Evolutionary conservation across 2,888 invertebrate genomes (phyloP).

Genomic region (Netelia melanura): DNA sequence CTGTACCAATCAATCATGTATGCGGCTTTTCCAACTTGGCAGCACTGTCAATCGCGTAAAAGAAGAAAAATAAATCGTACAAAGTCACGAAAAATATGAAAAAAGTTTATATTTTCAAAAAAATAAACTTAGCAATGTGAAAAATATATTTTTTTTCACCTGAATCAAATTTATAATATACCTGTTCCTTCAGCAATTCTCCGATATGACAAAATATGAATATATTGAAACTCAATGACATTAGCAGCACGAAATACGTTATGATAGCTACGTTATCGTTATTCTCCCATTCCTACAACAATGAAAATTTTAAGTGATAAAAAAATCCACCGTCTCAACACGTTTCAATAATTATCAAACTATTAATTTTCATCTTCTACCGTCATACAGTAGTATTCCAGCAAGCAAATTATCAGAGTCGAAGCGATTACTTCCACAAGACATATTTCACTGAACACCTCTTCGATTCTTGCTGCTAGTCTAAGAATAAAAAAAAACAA

Average conservation of each 20-base stretch:
- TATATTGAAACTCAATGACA: constrained; percentile 67
- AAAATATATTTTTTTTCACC: neutral
- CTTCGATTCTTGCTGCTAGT: constrained; percentile 50
- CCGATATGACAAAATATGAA: constrained; percentile 68
- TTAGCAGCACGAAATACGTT: constrained; percentile 66
- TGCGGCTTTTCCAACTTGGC: constrained; percentile 64
- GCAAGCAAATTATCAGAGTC: constrained; percentile 60
- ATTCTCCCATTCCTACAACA: constrained; percentile 70
- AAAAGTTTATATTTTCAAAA: neutral
- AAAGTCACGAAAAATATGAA: neutral
- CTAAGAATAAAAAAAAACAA: neutral
- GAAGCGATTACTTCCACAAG: constrained; percentile 60
- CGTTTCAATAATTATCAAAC: neutral
- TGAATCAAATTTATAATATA: neutral
- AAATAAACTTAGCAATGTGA: neutral
- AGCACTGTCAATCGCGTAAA: constrained; percentile 32
- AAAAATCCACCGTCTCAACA: too few species aligned
- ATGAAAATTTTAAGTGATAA: neutral
- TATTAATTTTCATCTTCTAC: constrained; percentile 28
- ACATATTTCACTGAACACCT: constrained; percentile 60
- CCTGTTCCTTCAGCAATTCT: constrained; percentile 46
- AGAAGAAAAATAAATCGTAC: neutral
- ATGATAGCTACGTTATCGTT: constrained; percentile 64
- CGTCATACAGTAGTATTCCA: constrained; percentile 67
- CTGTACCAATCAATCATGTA: constrained; percentile 67